Base-by-base conservation (phyloP, 2,113 vertebrate genomes). In the Vimba vimba region DNA sequence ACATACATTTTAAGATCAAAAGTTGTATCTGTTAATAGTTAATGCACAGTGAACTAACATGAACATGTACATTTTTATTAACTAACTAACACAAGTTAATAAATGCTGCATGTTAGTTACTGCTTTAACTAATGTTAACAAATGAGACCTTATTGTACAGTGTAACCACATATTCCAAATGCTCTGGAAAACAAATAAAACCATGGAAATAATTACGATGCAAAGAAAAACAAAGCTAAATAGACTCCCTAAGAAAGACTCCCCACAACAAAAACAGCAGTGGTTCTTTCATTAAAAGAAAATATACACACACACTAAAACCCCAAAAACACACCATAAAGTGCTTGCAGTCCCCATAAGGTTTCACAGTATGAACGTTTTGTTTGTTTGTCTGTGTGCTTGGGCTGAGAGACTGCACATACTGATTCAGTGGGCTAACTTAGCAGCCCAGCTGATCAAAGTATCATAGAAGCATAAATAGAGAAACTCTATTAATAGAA, bases 311-410 rank as follows among this genome's bases (percentile, higher is more conserved):
- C 1, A 13, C 66, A 64, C 3, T 25, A 52, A 57, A 59, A 68
- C 23, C 62, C 4, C 64, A 43, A 68, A 21, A 73, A 87, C 39
- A 87, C 27, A 39, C 77, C 36, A 73, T 47, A 66, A 84, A 86
- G 47, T 87, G 89, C 77, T 75, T 84, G 39, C 39, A 64, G 75
- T 89, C 86, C 75, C 33, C 25, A 87, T 86, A 88, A 89, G 77
- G 45, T 47, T 91, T 90, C 92, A 93, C 91, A 92, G 88, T 90
- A 89, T 59, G 45, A 47, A 57, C 66, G 68, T 45, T 66, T 83
- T 17, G 5, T 52, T 57, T 57, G 39, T 43, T 76, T 13, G 62
- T 86, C 64, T 84, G 47, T 73, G 81, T 83, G 81, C 73, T 43
- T 77, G 85, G 76, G 83, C 79, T 62, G 30, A 86, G 25, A 82